A percentile compares a stretch with the other conserved stretches of the same genome.
Conservation (phyloP, 2,113 vertebrate species). For the Gobius niger region DNA sequence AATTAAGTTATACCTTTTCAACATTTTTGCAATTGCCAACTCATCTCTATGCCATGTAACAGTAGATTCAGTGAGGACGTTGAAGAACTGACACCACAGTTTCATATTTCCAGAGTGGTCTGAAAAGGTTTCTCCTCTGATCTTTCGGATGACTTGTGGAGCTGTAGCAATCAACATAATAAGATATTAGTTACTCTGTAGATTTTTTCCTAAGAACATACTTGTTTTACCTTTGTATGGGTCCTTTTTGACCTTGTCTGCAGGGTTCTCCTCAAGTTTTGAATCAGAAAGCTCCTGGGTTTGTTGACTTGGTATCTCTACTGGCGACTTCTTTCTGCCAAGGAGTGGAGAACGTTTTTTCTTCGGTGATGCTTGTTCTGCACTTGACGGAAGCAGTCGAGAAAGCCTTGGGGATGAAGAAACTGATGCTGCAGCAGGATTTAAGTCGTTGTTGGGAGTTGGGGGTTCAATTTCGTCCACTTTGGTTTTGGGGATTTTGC, state of each 20-base stretch:
- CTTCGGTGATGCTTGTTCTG: constrained; percentile 52
- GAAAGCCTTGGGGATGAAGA: constrained; percentile 74
- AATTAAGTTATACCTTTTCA: constrained; percentile 79
- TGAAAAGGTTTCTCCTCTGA: constrained; percentile 87
- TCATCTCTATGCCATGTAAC: constrained; percentile 90
- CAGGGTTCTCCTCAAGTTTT: constrained; percentile 62
- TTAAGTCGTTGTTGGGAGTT: constrained; percentile 41
- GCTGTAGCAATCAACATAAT: constrained; percentile 70
- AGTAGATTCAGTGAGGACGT: constrained; percentile 88
- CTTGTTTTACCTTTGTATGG: constrained; percentile 88
- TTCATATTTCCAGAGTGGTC: constrained; percentile 92
- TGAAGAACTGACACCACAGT: constrained; percentile 99
- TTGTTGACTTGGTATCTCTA: constrained; percentile 76
- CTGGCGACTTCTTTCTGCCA: constrained; percentile 68
- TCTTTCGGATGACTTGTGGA: constrained; percentile 97
- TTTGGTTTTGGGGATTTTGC: constrained; percentile 86
- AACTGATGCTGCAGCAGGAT: constrained; percentile 48
- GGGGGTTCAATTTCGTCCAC: constrained; percentile 55
- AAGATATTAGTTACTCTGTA: not conserved
- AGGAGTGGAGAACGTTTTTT: constrained; percentile 80
- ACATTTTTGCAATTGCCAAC: constrained; percentile 78
- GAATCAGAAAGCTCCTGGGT: constrained; percentile 37
- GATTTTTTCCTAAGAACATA: not conserved
- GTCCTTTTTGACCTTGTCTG: constrained; percentile 79
- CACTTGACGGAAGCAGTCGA: constrained; percentile 69